Base-by-base conservation (phyloP, 2,888 invertebrate genomes). In the Mechanitis mazaeus region DNA sequence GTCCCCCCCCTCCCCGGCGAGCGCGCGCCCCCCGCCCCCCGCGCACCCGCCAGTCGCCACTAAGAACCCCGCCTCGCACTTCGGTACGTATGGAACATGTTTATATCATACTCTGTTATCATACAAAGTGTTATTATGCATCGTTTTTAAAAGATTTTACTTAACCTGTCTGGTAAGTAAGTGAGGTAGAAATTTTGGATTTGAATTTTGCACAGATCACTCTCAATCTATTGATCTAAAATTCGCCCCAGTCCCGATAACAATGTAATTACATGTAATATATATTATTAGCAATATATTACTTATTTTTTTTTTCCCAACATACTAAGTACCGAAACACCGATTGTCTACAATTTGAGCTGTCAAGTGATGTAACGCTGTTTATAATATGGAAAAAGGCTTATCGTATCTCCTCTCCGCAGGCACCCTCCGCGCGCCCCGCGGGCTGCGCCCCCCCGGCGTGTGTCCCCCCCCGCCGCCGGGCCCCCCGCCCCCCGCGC, bases 381-480 rank as follows among this genome's bases (percentile, higher is more conserved):
- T 1, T 20, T 20, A 20, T 20, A 20, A 20, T 20, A 20, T 20
- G 0, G 20, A 20, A 20, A 20, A 20, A 20, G 20, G 20, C 20
- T 20, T 20, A 20, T 20, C 20, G 20, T 20, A 20, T 20, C 20
- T 20, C 20, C 20, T 20, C 20, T 20, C 20, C 11, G 42, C 80
- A 85, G 90, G 90, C 12, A 87, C 90, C 0, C 78, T 92, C 60
- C 85, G 89, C 0, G 84, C 88, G 5, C 80, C 86, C 5, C 91
- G 91, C 58, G 87, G 90, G 0, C 75, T 91, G 46, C 91, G 92
- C 35, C 91, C 91, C n/a, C 92, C 92, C 9, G 86, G 91, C 58
- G 88, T 88, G 64, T 87, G 91, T 59, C 93, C 93, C 0, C 93
- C 93, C 7, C 93, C 93, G 9, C 93, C 93, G 6, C 82, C 88